Percentiles rank a stretch among this genome's conserved stretches.
phyloP scores from a whole-genome alignment of 2,888 invertebrate species.

The Aplocera efformata region DNA sequence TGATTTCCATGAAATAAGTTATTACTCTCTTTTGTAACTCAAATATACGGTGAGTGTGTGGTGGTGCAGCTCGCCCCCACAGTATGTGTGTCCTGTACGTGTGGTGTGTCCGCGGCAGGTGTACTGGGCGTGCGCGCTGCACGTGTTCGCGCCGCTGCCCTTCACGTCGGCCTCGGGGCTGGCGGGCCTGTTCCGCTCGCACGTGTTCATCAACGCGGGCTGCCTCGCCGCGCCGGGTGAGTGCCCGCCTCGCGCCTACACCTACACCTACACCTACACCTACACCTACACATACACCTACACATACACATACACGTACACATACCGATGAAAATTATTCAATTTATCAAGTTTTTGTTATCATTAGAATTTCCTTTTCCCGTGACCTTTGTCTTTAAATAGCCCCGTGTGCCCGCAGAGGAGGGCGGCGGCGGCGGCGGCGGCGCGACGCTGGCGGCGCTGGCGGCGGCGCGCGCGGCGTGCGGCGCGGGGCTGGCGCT shows the following conservation, averaged over 20 bases:
- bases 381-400: too few relatives aligned
- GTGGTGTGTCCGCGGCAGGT: constrained; percentile 1
- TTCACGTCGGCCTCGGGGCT: constrained; percentile 90
- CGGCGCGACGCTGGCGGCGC: constrained; percentile 51
- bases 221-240: constrained; percentile 82
- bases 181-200: constrained; percentile 91
- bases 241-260: constrained; percentile 21
- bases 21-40: too few relatives aligned
- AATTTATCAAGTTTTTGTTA: too few relatives aligned
- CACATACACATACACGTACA: too few relatives aligned
- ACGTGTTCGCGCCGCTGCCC: constrained; percentile 94
- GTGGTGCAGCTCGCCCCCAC: too few relatives aligned
- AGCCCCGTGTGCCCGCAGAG: not conserved
- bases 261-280: too few relatives aligned
- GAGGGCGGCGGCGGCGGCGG: constrained; percentile 56
- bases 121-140: constrained; percentile 93
- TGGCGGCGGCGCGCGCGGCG: constrained; percentile 83
- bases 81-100: too few relatives aligned
- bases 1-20: too few relatives aligned
- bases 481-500: constrained; percentile 82
- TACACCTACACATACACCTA: too few relatives aligned
- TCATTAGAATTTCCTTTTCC: too few relatives aligned
- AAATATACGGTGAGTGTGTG: too few relatives aligned
- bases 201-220: constrained; percentile 94
- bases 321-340: too few relatives aligned